Evolutionary conservation across 2,888 invertebrate genomes (phyloP).

Genomic region (Chaetoderma sp.): DNA sequence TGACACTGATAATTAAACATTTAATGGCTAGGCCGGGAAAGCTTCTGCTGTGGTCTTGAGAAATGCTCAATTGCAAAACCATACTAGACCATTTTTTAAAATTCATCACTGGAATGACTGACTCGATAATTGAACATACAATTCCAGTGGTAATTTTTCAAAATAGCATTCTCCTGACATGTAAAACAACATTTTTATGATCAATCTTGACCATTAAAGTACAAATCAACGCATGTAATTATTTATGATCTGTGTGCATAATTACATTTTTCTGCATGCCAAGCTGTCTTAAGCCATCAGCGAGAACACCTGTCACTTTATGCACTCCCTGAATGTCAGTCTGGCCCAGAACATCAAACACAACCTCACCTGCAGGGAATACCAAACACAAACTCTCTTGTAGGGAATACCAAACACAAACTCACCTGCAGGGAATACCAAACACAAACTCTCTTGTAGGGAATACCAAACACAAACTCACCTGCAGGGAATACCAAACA

Average conservation of each 20-base stretch:
- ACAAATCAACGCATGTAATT: no score
- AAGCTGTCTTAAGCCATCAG: conserved; percentile 55
- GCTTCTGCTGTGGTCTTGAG: no score
- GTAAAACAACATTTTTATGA: background rate
- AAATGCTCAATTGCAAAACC: no score
- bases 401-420: conserved; percentile 63
- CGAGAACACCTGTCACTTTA: conserved; percentile 47
- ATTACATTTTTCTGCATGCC: conserved; percentile 54
- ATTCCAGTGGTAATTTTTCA: no score
- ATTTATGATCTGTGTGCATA: background rate
- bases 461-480: conserved; percentile 63
- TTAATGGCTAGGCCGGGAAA: no score
- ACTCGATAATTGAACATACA: no score
- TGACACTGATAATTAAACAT: no score
- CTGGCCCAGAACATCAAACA: conserved; percentile 64
- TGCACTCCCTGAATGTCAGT: conserved; percentile 57
- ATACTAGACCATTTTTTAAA: no score
- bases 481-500: conserved; percentile 43
- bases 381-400: conserved; percentile 33
- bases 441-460: conserved; percentile 44
- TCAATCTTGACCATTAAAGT: background rate
- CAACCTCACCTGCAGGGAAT: conserved; percentile 56
- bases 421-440: conserved; percentile 51
- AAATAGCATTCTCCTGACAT: background rate
- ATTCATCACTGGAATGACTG: no score